These are phyloP conservation scores for Hipposideros armiger DNA, from an alignment of 2,113 vertebrate genomes.

Conservation along the genomic window DNA sequence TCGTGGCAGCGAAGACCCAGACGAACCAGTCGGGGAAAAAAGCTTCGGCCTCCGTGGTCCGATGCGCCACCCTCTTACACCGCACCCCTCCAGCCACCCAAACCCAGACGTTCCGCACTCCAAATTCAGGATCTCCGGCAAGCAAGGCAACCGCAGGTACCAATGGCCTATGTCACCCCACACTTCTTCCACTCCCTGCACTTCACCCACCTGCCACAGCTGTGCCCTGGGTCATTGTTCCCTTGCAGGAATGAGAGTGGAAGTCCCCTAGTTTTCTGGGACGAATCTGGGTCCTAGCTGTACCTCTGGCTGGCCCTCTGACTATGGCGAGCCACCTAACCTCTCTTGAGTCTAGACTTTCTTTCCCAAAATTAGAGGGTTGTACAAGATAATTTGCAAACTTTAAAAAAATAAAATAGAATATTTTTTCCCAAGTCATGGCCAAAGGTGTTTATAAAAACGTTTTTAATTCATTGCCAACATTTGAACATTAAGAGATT, in stretches of 20 bases:
- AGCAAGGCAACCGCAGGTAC: slow-evolving; percentile 92
- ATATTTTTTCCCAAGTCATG: not conserved
- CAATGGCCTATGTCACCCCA: slow-evolving; percentile 45
- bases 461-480: not conserved
- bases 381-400: not conserved
- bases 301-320: not conserved
- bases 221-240: not conserved
- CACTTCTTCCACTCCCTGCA: not conserved
- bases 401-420: not conserved
- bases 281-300: not conserved
- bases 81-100: slow-evolving; percentile 87
- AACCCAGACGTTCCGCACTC: slow-evolving; percentile 89
- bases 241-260: not conserved
- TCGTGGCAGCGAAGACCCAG: slow-evolving; percentile 90
- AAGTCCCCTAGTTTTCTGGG: not conserved
- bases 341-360: not conserved
- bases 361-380: not conserved
- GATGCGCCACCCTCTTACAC: slow-evolving; percentile 88
- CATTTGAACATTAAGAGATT: not conserved
- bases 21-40: slow-evolving; percentile 89
- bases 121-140: slow-evolving; percentile 88
- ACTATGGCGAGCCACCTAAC: not conserved
- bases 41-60: slow-evolving; percentile 86
- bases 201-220: not conserved
- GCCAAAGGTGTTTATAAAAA: not conserved